phyloP scores from a whole-genome alignment of 2,113 vertebrate species.

The Aptenodytes forsteri region DNA sequence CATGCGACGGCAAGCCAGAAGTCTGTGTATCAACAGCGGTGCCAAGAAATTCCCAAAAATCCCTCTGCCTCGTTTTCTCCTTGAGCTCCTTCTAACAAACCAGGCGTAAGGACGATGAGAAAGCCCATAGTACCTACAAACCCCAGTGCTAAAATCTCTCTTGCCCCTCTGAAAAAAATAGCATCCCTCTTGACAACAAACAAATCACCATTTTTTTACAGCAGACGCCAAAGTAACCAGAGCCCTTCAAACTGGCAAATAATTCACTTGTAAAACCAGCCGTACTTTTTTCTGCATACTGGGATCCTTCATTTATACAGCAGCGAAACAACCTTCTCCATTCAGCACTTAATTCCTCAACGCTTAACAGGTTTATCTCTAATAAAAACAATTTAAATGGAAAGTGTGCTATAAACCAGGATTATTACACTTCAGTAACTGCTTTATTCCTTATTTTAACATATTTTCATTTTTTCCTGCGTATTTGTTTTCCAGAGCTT shows the following conservation, averaged over 20 bases:
- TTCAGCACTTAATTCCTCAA: conserved; percentile 46
- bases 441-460: conserved; percentile 51
- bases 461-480: conserved; percentile 28
- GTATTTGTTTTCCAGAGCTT: conserved; percentile 9
- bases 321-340: background rate
- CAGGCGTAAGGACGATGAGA: background rate
- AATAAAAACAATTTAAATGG: conserved; percentile 65
- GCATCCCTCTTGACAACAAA: background rate
- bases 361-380: conserved; percentile 55
- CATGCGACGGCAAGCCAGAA: background rate
- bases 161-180: background rate
- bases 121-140: background rate
- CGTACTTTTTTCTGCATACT: background rate
- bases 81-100: background rate
- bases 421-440: conserved; percentile 57
- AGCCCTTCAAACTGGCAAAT: background rate
- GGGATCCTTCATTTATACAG: conserved; percentile 9
- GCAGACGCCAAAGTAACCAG: background rate
- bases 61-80: background rate
- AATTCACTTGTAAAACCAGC: background rate
- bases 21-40: background rate
- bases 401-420: conserved; percentile 52
- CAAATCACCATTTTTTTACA: background rate
- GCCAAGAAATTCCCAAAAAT: background rate
- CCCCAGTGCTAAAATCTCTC: background rate